A percentile compares a stretch with the other conserved stretches of the same genome.
Evolutionary conservation across 2,797 vertebrate genomes (phyloP).

Genomic region (Rachycentron canadum): DNA sequence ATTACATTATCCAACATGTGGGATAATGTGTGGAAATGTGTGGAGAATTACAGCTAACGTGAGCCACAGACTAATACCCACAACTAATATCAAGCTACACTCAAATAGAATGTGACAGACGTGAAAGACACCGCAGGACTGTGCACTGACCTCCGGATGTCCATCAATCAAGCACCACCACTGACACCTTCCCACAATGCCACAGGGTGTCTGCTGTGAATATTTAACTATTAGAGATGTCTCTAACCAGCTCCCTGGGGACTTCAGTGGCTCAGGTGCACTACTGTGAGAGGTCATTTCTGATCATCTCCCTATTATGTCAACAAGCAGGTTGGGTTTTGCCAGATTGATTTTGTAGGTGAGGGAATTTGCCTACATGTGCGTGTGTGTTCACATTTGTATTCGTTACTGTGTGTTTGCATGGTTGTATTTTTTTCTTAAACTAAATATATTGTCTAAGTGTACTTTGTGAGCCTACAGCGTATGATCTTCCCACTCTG

Average conservation of each 20-base stretch:
- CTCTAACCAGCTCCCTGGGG: conserved; percentile 62
- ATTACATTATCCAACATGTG: conserved; percentile 61
- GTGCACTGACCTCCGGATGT: conserved; percentile 70
- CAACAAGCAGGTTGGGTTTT: conserved; percentile 37
- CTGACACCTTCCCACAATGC: conserved; percentile 79
- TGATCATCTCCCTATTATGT: conserved; percentile 68
- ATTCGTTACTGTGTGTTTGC: conserved; percentile 26
- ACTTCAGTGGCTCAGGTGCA: conserved; percentile 63
- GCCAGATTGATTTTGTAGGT: conserved; percentile 30
- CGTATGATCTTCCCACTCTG: conserved; percentile 61
- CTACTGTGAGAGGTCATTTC: conserved; percentile 72
- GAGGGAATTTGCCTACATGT: conserved; percentile 16
- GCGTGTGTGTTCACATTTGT: conserved; percentile 21
- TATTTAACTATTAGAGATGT: conserved; percentile 72
- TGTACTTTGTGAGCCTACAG: conserved; percentile 47
- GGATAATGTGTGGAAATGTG: conserved; percentile 65
- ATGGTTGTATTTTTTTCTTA: conserved; percentile 42
- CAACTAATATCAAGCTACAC: conserved; percentile 45
- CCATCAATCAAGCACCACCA: conserved; percentile 77
- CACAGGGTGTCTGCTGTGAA: conserved; percentile 70
- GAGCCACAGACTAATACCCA: conserved; percentile 68
- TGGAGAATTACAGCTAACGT: conserved; percentile 65
- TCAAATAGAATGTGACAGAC: conserved; percentile 79
- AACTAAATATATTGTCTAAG: conserved; percentile 49
- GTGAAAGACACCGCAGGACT: conserved; percentile 77